A percentile compares a stretch with the other conserved stretches of the same genome.
phyloP scores from a whole-genome alignment of 2,888 invertebrate species.

The Acleris literana region DNA sequence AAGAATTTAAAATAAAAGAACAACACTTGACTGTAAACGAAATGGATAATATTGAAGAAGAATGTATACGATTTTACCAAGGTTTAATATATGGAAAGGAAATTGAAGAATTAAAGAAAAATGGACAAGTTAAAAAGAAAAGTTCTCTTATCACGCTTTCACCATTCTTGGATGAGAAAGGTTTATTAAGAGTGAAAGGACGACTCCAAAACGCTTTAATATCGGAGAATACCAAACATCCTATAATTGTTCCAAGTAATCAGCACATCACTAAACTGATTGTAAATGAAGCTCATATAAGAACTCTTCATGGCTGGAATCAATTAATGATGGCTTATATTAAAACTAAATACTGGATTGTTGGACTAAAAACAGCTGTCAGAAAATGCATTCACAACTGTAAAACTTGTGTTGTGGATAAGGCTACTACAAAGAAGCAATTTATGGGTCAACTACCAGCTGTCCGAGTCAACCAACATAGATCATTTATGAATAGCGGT shows the following conservation, averaged over 20 bases:
- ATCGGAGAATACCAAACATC: neutral
- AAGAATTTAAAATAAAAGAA: slow-evolving; percentile 21
- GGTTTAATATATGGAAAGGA: slow-evolving; percentile 29
- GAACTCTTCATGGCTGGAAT: slow-evolving; percentile 23
- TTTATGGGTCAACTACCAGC: slow-evolving; percentile 34
- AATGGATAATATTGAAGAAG: slow-evolving; percentile 25
- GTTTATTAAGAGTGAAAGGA: neutral
- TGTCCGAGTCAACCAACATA: slow-evolving; percentile 21
- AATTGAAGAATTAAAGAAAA: slow-evolving; percentile 4
- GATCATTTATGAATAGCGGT: slow-evolving; percentile 11
- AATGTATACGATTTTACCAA: slow-evolving; percentile 34
- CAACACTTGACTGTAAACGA: neutral
- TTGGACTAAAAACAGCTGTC: slow-evolving; percentile 19
- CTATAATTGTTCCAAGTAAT: neutral
- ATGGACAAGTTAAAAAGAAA: slow-evolving; percentile 1
- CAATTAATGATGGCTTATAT: slow-evolving; percentile 33
- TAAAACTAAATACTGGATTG: slow-evolving; percentile 34
- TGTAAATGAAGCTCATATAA: slow-evolving; percentile 8
- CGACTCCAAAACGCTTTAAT: neutral
- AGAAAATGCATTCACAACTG: slow-evolving; percentile 26
- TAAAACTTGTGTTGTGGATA: slow-evolving; percentile 21
- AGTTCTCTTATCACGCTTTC: slow-evolving; percentile 7
- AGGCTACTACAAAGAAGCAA: slow-evolving; percentile 13
- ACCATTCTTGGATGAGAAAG: slow-evolving; percentile 13
- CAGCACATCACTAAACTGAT: slow-evolving; percentile 5